Base-by-base conservation (phyloP, 2,888 invertebrate species). In the Dermolepida albohirtum region DNA sequence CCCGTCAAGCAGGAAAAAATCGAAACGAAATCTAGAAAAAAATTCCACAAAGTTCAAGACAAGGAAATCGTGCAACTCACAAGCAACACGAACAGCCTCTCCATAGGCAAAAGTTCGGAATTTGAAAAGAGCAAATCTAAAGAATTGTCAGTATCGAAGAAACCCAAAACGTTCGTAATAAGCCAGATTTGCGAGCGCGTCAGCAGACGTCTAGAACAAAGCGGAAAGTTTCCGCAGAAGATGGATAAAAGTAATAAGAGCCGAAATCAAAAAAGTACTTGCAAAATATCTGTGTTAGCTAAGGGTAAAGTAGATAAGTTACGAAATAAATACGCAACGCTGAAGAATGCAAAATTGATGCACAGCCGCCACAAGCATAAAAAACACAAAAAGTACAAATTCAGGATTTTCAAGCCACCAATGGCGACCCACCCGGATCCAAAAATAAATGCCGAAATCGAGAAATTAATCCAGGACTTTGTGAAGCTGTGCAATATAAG, bases 381-480 rank as follows among this genome's bases (percentile, higher is more conserved):
- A 71, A 82, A 80, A 74, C 84, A 84, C 74, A 89, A 84, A 83
- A 87, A 86, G 81, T 87, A 87, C 71, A 86, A 87, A 79, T 83
- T 87, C 75, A 86, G 88, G 75, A 79, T 83, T 43, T 69, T 83
- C 34, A 83, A 83, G 74, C 81, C 83, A 2, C 43, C 83, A 74
- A 69, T 81, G 73, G 29, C 81, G n/a, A 55, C 74, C 7, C 65
- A 80, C 0, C 78, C 82, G 41, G 86, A 86, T 72, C 85, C 86
- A 0, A 86, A 87, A 77, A 75, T 86, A 29, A 81, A 84, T 55
- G 80, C 84, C 6, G 87, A 87, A 79, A 86, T 87, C 39, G 90
- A 89, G 68, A 89, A 90, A 74, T 80, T 87, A 40, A 82, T 85
- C 1, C 79, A 82, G 29, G 90, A 87, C 65, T 87, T 87, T 73